Conservation (phyloP, 2,113 vertebrate genomes). For the Leptobrachium leishanense region DNA sequence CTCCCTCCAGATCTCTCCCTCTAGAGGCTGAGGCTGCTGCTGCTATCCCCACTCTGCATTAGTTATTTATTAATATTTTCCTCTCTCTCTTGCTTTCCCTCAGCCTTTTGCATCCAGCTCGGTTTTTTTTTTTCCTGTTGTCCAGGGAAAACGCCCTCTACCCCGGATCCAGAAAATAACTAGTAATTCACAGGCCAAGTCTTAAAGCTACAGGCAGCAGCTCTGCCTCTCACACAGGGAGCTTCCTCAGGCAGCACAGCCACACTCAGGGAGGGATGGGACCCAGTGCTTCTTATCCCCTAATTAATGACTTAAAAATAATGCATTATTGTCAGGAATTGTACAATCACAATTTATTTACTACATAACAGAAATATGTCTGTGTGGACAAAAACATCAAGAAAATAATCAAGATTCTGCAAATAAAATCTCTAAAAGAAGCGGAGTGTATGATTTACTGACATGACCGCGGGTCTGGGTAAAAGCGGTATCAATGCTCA, state of each 20-base stretch:
- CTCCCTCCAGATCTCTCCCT: conserved; percentile 17
- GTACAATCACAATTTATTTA: too few relatives aligned
- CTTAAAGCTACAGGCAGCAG: conserved; percentile 18
- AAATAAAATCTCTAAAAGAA: too few relatives aligned
- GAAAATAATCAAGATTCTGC: too few relatives aligned
- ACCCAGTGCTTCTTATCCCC: too few relatives aligned
- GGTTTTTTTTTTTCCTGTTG: conserved; percentile 53
- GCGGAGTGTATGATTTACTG: too few relatives aligned
- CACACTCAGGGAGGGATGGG: too few relatives aligned
- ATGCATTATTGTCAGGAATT: too few relatives aligned
- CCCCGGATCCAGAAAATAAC: conserved; percentile 64
- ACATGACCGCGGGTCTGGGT: too few relatives aligned
- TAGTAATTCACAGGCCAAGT: conserved; percentile 21
- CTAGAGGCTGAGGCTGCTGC: conserved; percentile 13
- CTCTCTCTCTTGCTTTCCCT: background rate
- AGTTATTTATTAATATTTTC: conserved; percentile 14
- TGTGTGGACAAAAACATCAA: too few relatives aligned
- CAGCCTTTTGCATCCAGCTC: conserved; percentile 7
- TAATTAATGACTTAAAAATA: too few relatives aligned
- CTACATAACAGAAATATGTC: too few relatives aligned
- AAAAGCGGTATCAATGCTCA: too few relatives aligned
- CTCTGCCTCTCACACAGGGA: conserved; percentile 17
- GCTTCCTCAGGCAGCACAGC: background rate
- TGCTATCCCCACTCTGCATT: conserved; percentile 22
- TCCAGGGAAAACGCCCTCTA: conserved; percentile 67